Conservation (phyloP, 2,888 invertebrate species). For the Lutraria lutraria region DNA sequence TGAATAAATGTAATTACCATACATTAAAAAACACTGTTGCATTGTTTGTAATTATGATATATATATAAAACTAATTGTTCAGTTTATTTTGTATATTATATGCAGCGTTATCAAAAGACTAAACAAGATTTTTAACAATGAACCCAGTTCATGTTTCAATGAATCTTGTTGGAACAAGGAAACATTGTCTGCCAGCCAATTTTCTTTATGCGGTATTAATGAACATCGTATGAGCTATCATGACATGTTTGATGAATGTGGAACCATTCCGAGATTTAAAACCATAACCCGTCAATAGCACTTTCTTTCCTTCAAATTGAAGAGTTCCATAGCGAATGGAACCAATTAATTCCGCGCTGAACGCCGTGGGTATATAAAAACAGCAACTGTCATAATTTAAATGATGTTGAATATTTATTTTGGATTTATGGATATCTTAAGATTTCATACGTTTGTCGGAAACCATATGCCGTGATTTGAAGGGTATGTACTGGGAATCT, state of each 20-base stretch:
- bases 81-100: too few species aligned
- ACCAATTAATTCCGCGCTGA: slow-evolving; percentile 68
- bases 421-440: slow-evolving; percentile 71
- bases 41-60: too few species aligned
- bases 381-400: slow-evolving; percentile 72
- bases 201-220: slow-evolving; percentile 68
- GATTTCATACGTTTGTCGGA: slow-evolving; percentile 65
- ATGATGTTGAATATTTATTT: slow-evolving; percentile 71
- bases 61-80: too few species aligned
- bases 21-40: too few species aligned
- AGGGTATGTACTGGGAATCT: slow-evolving; percentile 62
- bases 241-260: slow-evolving; percentile 69
- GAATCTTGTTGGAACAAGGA: background rate
- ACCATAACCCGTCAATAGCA: slow-evolving; percentile 71
- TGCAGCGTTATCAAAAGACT: background rate
- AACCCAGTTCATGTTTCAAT: background rate
- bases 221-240: slow-evolving; percentile 63
- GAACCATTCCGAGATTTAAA: slow-evolving; percentile 63
- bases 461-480: slow-evolving; percentile 69
- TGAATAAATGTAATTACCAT: too few species aligned
- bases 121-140: background rate
- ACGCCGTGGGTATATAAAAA: slow-evolving; percentile 67
- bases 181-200: slow-evolving; percentile 57
- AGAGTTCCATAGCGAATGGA: slow-evolving; percentile 66
- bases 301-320: slow-evolving; percentile 58